Conservation (phyloP, 2,888 invertebrate species). For the Drosophila cognata region DNA sequence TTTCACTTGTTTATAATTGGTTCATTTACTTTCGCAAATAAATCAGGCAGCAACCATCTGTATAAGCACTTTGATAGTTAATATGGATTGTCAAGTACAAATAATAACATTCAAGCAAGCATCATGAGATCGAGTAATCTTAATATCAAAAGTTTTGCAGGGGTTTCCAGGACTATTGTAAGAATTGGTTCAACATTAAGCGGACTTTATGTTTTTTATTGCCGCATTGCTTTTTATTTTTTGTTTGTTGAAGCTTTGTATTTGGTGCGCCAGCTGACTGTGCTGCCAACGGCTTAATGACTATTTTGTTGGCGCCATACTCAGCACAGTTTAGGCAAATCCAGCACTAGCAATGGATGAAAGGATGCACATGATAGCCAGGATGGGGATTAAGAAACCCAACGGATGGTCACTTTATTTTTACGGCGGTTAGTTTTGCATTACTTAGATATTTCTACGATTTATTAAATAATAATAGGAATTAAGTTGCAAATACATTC, state of each 20-base stretch:
- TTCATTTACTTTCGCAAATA: slow-evolving; percentile 11
- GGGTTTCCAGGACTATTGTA: not conserved
- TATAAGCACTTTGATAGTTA: not conserved
- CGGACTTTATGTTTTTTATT: slow-evolving; percentile 5
- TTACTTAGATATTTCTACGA: not conserved
- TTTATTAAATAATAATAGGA: too few relatives aligned
- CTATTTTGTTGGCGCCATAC: slow-evolving; percentile 65
- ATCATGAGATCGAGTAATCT: not conserved
- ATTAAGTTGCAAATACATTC: not conserved
- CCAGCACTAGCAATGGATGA: slow-evolving; percentile 1
- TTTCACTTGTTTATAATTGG: slow-evolving; percentile 20
- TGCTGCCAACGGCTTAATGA: slow-evolving; percentile 63
- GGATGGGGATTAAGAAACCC: slow-evolving; percentile 13
- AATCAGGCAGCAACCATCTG: not conserved
- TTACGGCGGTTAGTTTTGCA: not conserved
- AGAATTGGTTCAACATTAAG: slow-evolving; percentile 9
- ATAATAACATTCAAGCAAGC: not conserved
- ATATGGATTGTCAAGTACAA: not conserved
- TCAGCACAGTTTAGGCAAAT: slow-evolving; percentile 21
- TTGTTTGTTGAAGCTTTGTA: slow-evolving; percentile 11
- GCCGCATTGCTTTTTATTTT: not conserved
- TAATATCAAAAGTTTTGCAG: not conserved
- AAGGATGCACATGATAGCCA: slow-evolving; percentile 19
- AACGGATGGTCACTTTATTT: not conserved
- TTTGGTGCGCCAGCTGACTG: slow-evolving; percentile 23